These are phyloP conservation scores for Petrocephalus zakoni DNA, from an alignment of 2,113 vertebrate genomes.

Conservation along the genomic window DNA sequence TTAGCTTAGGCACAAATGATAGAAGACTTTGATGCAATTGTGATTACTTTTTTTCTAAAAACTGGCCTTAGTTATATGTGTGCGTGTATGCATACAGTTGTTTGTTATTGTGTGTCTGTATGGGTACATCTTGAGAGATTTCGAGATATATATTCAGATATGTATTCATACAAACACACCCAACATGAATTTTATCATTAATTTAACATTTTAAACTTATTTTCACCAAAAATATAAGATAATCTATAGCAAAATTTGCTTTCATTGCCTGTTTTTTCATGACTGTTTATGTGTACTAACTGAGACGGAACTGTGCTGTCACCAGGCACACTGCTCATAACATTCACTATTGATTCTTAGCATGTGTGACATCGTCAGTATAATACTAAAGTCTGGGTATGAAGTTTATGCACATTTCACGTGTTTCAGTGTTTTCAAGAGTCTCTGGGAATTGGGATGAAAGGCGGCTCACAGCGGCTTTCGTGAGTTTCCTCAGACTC, in stretches of 20 bases:
- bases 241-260: constrained; percentile 3
- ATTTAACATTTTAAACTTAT: constrained; percentile 21
- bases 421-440: constrained; percentile 11
- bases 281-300: constrained; percentile 17
- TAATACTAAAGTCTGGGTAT: constrained; percentile 20
- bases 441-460: background rate
- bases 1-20: constrained; percentile 30
- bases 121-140: constrained; percentile 11
- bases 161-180: constrained; percentile 20
- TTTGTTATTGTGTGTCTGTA: constrained; percentile 19
- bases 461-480: background rate
- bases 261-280: constrained; percentile 21
- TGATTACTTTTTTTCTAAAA: constrained; percentile 44
- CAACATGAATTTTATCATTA: constrained; percentile 16
- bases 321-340: background rate
- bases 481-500: background rate
- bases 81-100: constrained; percentile 22
- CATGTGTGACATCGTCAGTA: constrained; percentile 35
- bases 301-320: background rate
- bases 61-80: constrained; percentile 60
- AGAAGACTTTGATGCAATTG: constrained; percentile 30
- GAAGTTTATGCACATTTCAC: background rate
- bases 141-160: constrained; percentile 10
- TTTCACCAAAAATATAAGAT: constrained; percentile 23
- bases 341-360: constrained; percentile 27